phyloP scores from a whole-genome alignment of 2,888 invertebrate species.

The Pristionchus japonicus region DNA sequence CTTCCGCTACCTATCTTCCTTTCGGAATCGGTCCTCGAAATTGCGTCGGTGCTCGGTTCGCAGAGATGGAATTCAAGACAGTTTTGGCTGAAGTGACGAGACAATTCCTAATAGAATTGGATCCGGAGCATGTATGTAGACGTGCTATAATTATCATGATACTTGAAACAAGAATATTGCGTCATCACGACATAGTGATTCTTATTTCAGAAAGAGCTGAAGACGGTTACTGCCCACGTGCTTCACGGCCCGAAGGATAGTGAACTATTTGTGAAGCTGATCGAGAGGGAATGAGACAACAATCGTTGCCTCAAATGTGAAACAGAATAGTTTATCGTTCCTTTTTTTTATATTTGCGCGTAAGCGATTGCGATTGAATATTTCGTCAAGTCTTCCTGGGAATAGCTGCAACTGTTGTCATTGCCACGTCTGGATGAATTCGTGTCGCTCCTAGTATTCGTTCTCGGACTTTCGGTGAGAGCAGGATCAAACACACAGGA shows the following conservation, averaged over 20 bases:
- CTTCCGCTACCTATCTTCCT: background rate
- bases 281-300: background rate
- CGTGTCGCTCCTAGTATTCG: too few species aligned
- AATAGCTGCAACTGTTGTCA: too few species aligned
- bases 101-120: background rate
- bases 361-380: too few species aligned
- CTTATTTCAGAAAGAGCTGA: background rate
- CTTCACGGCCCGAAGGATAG: background rate
- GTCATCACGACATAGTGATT: background rate
- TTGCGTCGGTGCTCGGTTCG: conserved; percentile 41
- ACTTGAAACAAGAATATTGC: too few species aligned
- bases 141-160: too few species aligned
- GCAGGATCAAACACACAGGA: too few species aligned
- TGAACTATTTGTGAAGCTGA: background rate
- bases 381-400: too few species aligned
- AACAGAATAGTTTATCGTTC: too few species aligned
- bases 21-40: conserved; percentile 47
- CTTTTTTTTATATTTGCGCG: too few species aligned
- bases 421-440: too few species aligned
- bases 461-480: too few species aligned
- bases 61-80: conserved; percentile 46
- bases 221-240: background rate
- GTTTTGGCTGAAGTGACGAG: background rate
- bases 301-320: too few species aligned
- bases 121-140: conserved; percentile 2